Evolutionary conservation across 2,113 vertebrate genomes (phyloP).

Genomic region (Pygoscelis antarcticus): DNA sequence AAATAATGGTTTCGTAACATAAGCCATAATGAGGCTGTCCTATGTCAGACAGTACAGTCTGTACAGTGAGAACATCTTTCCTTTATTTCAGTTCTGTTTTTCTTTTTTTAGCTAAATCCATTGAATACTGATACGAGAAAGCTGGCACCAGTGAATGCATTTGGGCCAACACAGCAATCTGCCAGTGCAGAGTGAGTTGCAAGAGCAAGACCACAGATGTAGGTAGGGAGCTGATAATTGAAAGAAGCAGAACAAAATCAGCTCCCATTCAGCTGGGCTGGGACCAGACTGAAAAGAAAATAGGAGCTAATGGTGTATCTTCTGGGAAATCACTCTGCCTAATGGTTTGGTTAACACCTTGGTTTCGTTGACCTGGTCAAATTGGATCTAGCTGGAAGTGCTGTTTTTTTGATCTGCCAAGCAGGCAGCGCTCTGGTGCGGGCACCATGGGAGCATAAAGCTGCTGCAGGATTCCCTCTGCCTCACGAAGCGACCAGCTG

Average conservation of each 20-base stretch:
- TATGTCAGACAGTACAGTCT: not conserved
- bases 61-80: not conserved
- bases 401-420: not conserved
- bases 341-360: not conserved
- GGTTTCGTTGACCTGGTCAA: not conserved
- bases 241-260: not conserved
- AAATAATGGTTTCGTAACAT: not conserved
- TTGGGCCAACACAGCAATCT: not conserved
- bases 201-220: not conserved
- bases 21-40: not conserved
- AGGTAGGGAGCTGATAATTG: not conserved
- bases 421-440: accelerated
- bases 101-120: not conserved
- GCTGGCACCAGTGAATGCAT: not conserved
- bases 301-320: not conserved
- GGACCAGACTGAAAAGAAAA: not conserved
- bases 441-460: not conserved
- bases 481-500: not conserved
- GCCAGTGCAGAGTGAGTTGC: accelerated
- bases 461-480: not conserved
- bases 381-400: not conserved
- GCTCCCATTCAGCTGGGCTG: not conserved
- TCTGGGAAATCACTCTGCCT: not conserved
- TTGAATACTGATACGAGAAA: not conserved
- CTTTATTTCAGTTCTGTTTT: not conserved